Evolutionary conservation across 1,140 invertebrate species (phyloP), one percentile per base, ranked within the genome.

Genomic region (Belonocnema kinseyi): DNA sequence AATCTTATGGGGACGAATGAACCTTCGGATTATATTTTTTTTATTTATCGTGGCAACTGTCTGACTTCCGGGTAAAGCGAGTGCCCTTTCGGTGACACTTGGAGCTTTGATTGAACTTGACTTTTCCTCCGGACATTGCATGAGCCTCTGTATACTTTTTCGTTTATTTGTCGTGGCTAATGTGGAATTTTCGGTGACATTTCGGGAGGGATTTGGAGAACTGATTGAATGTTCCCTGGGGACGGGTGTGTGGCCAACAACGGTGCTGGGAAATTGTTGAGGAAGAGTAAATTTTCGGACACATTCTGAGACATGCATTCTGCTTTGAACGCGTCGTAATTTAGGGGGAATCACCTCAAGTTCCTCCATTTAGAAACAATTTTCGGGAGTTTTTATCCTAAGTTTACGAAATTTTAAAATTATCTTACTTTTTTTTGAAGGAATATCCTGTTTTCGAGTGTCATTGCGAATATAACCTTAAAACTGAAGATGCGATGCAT

Each of bases 191-290:
- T 66, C 61, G 0, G 16, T 33, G 40, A 4, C 16, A 40, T 66
- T 66, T 66, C 19, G 7, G 10, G 4, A 3, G n/a, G 17, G 3
- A n/a, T 3, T 56, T 13, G 54, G 21, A 11, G 54, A n/a, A 3
- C 33, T 46, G 2, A 14, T 1, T 21, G 33, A 3, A 1, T 16
- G 72, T 56, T 58, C 17, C 26, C 21, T 0, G 11, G 1, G 3
- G 4, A 13, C 0, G 52, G 61, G 61, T 66, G 7, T 66, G n/a
- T 66, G 61, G n/a, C 61, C 61, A 13, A 10, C n/a, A 0, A 73
- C 19, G n/a, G 14, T 78, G 10, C 80, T 82, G 0, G 81, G 82
- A 53, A 77, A 84, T 8, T 85, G 82, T n/a, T 74, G 75, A 0
- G 75, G 75, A 17, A 85, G 74, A 13, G 52, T 61, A 46, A 85